Evolutionary conservation across 1,140 invertebrate species (phyloP).

Genomic region (Coenobita brevimanus): DNA sequence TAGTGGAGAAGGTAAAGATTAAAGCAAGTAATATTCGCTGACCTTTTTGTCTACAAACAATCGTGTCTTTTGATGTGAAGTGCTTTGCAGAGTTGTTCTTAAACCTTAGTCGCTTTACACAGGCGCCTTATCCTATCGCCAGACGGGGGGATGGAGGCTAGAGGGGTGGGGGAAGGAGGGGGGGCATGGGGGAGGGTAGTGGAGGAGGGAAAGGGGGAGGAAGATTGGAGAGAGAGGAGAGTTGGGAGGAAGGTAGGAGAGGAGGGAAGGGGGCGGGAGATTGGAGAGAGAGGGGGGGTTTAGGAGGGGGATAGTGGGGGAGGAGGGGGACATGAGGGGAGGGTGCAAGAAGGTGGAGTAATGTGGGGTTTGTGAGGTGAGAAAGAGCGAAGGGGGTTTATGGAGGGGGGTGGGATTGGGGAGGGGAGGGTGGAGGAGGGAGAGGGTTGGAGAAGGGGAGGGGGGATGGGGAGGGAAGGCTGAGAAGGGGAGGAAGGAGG

Average conservation of each 20-base stretch:
- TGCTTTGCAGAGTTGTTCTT: too few species aligned
- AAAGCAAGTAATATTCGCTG: too few species aligned
- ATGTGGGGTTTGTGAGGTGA: too few species aligned
- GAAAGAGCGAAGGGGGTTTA: too few species aligned
- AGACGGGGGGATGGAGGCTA: background rate
- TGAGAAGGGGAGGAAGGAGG: background rate
- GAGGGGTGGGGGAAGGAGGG: background rate
- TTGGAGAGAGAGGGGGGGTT: background rate
- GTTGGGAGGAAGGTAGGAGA: background rate
- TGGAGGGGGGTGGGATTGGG: background rate
- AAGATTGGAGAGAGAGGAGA: background rate
- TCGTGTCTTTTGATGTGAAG: too few species aligned
- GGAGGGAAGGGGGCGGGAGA: background rate
- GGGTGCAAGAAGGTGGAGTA: too few species aligned
- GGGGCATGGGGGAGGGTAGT: background rate
- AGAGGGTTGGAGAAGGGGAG: background rate
- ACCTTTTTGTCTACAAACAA: too few species aligned
- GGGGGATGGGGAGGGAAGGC: too few species aligned
- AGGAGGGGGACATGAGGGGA: background rate
- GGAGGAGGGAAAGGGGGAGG: constrained; percentile 5
- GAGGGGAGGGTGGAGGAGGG: background rate
- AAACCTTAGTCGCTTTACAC: too few species aligned
- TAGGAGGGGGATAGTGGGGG: background rate
- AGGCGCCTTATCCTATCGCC: too few species aligned
- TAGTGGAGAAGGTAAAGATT: too few species aligned